Conservation (phyloP, 2,113 vertebrate genomes). For the Crotalus tigris region DNA sequence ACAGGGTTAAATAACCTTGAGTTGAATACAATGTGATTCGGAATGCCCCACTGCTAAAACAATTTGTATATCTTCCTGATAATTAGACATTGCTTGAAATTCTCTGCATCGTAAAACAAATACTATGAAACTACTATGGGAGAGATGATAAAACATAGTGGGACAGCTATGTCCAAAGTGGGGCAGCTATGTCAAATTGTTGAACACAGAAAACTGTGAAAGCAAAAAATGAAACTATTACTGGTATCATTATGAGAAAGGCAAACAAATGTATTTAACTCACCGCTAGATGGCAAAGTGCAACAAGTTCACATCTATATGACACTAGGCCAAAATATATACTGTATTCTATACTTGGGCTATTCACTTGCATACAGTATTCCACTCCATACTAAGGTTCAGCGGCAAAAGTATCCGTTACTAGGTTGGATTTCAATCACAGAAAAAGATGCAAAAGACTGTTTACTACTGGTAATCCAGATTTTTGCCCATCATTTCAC, state of each 20-base stretch:
- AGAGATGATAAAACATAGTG: not conserved
- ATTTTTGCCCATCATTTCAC: not conserved
- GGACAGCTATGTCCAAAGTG: not conserved
- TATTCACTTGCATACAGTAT: not conserved
- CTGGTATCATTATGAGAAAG: not conserved
- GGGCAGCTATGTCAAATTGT: not conserved
- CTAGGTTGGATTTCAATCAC: not conserved
- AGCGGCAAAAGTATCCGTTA: not conserved
- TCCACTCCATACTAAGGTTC: not conserved
- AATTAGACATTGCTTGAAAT: not conserved
- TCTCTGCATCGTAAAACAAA: not conserved
- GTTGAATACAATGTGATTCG: not conserved
- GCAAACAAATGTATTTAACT: not conserved
- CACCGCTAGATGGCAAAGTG: slow-evolving; percentile 6
- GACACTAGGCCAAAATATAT: not conserved
- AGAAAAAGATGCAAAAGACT: not conserved
- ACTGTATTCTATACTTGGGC: not conserved
- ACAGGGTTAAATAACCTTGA: not conserved
- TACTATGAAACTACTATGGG: not conserved
- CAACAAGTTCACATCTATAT: not conserved
- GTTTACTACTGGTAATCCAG: not conserved
- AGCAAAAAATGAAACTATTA: not conserved
- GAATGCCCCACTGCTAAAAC: not conserved
- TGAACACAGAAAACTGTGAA: not conserved
- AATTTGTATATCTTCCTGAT: not conserved